These are phyloP conservation scores for Antedon mediterranea DNA, from an alignment of 53 echinoderm and acorn worm genomes.

Conservation along the genomic window DNA sequence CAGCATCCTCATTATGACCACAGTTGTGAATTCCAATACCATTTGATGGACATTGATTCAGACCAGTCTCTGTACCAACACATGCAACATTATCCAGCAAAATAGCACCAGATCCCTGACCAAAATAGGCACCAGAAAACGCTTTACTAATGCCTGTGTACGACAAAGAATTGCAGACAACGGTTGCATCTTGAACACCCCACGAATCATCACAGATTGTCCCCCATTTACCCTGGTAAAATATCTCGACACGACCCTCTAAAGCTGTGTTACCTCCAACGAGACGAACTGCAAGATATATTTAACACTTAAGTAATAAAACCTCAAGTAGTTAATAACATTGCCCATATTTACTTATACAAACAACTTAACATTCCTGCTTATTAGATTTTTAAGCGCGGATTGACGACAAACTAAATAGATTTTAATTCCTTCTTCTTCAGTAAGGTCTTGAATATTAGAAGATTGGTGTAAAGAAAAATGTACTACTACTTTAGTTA, in stretches of 20 bases:
- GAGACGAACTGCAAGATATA: too few species aligned
- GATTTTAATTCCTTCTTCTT: too few species aligned
- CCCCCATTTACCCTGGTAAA: constrained; percentile 30
- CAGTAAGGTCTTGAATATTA: too few species aligned
- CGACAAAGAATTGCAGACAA: constrained; percentile 37
- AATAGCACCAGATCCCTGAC: constrained; percentile 31
- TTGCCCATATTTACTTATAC: too few species aligned
- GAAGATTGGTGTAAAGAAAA: too few species aligned
- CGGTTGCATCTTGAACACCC: constrained; percentile 25
- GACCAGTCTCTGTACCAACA: background rate
- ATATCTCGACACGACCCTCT: constrained; percentile 37
- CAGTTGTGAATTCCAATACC: background rate
- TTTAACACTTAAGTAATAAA: too few species aligned
- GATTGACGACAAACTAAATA: too few species aligned
- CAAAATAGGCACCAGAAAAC: constrained; percentile 9
- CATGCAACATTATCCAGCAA: constrained; percentile 29
- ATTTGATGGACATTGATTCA: background rate
- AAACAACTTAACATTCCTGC: too few species aligned
- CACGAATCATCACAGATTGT: constrained; percentile 44
- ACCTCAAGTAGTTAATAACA: too few species aligned
- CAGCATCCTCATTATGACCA: background rate
- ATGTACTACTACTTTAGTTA: too few species aligned
- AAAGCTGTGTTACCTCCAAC: background rate
- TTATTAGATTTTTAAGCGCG: too few species aligned
- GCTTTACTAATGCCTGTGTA: constrained; percentile 5